Evolutionary conservation across 2,797 vertebrate genomes (phyloP), one percentile per base, ranked within the genome.

Genomic region (Syncerus caffer): DNA sequence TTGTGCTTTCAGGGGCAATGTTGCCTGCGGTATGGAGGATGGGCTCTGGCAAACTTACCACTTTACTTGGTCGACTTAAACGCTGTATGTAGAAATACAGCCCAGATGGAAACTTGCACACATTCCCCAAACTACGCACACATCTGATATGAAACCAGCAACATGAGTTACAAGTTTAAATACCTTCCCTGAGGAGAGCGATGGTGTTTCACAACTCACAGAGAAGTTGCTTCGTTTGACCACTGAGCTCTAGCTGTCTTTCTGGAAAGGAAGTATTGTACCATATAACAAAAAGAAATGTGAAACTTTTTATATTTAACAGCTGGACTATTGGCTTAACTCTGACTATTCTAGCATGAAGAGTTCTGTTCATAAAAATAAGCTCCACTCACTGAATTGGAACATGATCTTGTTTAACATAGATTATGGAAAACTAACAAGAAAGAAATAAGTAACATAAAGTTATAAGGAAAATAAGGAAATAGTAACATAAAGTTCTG

Each of bases 221-320:
- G 85, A 98, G 96, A 97, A 90, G 92, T 96, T 97, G 87, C 89
- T 96, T 97, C 55, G 74, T 96, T 97, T 93, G 96, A 93, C 85
- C 90, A 25, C 11, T 96, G 85, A 93, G 79, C 79, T 96, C 95
- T 96, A 96, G 94, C 93, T 96, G 78, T 94, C 94, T 97, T 97
- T 98, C 97, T 97, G 92, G 95, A 97, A 98, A 98, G 95, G 97
- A 98, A 97, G 92, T 14, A 97, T 98, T 98, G 98, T 97, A 98
- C 95, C 82, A 92, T 85, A 60, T 90, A 98, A 97, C 90, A 95
- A 96, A 97, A 98, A 98, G 74, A 95, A 97, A 93, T 38, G 45
- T 97, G 93, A 98, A 97, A 95, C 82, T 94, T 96, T 94, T 98
- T 96, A 93, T 97, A 96, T 96, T 98, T 93, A 96, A 98, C 97